phyloP scores from a whole-genome alignment of 2,888 invertebrate species.

The Nemoura dubitans region DNA sequence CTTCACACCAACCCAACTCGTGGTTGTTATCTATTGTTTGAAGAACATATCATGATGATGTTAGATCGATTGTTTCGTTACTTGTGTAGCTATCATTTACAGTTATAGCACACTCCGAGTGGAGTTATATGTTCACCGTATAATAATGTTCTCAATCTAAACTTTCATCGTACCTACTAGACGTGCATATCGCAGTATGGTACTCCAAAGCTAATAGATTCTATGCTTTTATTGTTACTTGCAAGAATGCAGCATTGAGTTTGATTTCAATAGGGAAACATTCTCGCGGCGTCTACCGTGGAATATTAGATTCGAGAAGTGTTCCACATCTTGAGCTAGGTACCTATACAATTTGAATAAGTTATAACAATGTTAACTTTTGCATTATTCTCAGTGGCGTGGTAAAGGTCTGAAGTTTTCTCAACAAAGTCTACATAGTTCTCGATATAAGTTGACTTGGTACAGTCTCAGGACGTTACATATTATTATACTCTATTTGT shows the following conservation, averaged over 20 bases:
- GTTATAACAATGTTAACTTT: not conserved
- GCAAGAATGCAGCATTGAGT: not conserved
- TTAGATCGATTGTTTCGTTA: not conserved
- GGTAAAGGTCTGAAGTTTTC: not conserved
- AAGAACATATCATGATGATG: not conserved
- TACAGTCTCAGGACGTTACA: too few species aligned
- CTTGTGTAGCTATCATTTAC: not conserved
- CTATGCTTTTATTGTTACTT: not conserved
- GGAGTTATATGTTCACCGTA: not conserved
- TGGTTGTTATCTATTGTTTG: not conserved
- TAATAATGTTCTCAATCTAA: slow-evolving; percentile 4
- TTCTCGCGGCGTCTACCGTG: not conserved
- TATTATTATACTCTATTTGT: too few species aligned
- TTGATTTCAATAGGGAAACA: not conserved
- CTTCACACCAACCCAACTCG: not conserved
- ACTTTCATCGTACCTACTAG: not conserved
- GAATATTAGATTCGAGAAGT: not conserved
- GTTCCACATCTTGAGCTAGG: not conserved
- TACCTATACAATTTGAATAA: slow-evolving; percentile 12
- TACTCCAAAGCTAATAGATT: not conserved
- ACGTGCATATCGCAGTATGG: not conserved
- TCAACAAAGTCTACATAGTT: too few species aligned
- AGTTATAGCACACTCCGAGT: not conserved
- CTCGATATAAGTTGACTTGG: too few species aligned
- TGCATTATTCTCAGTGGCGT: slow-evolving; percentile 7